Evolutionary conservation across 2,113 vertebrate species (phyloP), one percentile per base, ranked within the genome.

Genomic region (Eurystomus gularis): DNA sequence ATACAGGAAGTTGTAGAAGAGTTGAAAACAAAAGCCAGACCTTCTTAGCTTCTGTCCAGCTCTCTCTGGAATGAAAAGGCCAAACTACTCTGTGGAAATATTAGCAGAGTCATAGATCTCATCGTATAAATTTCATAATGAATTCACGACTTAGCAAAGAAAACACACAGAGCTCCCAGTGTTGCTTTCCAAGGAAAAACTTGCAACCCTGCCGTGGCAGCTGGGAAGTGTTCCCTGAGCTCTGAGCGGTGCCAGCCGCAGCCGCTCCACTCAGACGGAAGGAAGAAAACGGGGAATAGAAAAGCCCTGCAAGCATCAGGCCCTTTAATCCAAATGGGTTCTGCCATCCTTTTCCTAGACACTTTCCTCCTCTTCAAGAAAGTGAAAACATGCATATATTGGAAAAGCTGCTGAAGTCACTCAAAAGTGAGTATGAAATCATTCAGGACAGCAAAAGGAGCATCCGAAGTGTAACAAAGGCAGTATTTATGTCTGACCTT

Each of bases 1-100:
- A 94, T 96, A 94, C 88, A 96, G 96, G 96, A 97, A 96, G 96
- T 97, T 96, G 93, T 96, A 97, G 96, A 94, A 96, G 93, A 96
- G 94, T 37, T 82, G 81, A 81, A 95, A 97, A 97, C 96, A 97
- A 96, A 97, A 97, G 96, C 93, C 95, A 97, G 93, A 97, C 95
- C 96, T 85, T 97, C 91, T 95, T 28, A 95, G 71, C 95, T 96
- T 81, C 88, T 91, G 91, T 94, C 92, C 92, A 89, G 25, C 86
- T 61, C 85, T 89, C 75, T 82, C 88, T 91, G 95, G 94, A 96
- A 96, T 92, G 95, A 96, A 96, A 96, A 93, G 81, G 73, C 86
- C 84, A 93, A 94, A 93, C 57, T 84, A 75, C 40, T 37, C 29
- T 69, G 68, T 87, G 92, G 60, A 86, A 92, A 91, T 82, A 91